Conservation (phyloP, 2,797 vertebrate species). For the Spinibarbus caldwelli region DNA sequence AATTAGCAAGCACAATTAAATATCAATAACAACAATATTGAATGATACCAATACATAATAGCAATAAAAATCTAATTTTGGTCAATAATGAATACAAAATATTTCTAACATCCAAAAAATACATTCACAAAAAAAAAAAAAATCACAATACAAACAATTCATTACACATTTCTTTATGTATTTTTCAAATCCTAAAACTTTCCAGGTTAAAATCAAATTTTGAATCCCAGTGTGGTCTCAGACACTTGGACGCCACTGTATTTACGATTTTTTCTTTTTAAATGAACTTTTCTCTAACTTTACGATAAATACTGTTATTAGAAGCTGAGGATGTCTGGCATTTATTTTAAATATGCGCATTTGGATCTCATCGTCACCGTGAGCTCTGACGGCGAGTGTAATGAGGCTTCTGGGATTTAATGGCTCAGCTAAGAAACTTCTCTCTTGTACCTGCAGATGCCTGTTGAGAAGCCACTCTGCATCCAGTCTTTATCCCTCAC, state of each 20-base stretch:
- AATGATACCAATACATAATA: not conserved
- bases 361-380: conserved; percentile 25
- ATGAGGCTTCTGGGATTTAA: conserved; percentile 44
- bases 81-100: not conserved
- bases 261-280: not conserved
- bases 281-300: conserved; percentile 17
- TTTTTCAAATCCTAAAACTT: not conserved
- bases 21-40: not conserved
- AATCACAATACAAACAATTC: not conserved
- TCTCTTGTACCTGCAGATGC: conserved; percentile 46
- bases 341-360: conserved; percentile 16
- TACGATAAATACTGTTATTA: conserved; percentile 29
- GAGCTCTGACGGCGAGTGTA: conserved; percentile 35
- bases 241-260: not conserved
- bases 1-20: not conserved
- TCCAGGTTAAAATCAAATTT: not conserved
- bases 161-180: not conserved
- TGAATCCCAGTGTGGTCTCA: not conserved
- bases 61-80: not conserved
- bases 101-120: not conserved
- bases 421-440: conserved; percentile 41
- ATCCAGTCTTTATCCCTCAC: conserved; percentile 44
- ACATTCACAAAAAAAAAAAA: no score
- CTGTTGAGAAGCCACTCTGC: conserved; percentile 53
- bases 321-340: conserved; percentile 20